These are phyloP conservation scores for Sycophaga agraensis DNA, from an alignment of 1,140 invertebrate species.

Conservation along the genomic window DNA sequence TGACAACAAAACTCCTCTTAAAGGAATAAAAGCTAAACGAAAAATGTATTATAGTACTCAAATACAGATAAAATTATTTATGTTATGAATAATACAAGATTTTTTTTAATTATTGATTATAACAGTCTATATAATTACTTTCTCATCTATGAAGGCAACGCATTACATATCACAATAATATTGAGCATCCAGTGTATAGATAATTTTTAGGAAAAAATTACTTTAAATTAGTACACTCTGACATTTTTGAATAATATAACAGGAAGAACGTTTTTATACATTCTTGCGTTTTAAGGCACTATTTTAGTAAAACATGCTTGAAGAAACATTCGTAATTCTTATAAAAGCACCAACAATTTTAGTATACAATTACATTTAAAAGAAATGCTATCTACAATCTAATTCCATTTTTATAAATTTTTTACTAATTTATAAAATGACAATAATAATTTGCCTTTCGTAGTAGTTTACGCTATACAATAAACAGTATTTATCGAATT, in stretches of 20 bases:
- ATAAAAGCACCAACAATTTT: too few relatives aligned
- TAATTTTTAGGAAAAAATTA: too few relatives aligned
- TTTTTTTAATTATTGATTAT: not conserved
- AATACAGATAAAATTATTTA: not conserved
- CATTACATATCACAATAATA: slow-evolving; percentile 4
- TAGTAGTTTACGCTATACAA: slow-evolving; percentile 7
- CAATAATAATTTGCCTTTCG: not conserved
- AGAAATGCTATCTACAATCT: not conserved
- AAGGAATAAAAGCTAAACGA: not conserved
- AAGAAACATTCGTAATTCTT: too few relatives aligned
- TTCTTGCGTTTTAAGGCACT: too few relatives aligned
- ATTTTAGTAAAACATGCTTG: too few relatives aligned
- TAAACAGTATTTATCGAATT: not conserved
- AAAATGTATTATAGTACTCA: not conserved
- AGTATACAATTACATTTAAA: too few relatives aligned
- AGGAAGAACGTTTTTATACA: not conserved
- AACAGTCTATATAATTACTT: not conserved
- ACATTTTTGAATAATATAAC: too few relatives aligned
- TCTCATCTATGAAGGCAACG: not conserved
- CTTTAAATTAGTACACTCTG: too few relatives aligned
- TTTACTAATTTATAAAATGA: not conserved
- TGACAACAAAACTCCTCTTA: not conserved
- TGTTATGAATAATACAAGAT: not conserved
- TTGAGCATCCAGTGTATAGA: not conserved
- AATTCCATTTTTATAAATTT: not conserved